These are phyloP conservation scores for Gryllus longicercus DNA, from an alignment of 2,888 invertebrate genomes.

Conservation along the genomic window DNA sequence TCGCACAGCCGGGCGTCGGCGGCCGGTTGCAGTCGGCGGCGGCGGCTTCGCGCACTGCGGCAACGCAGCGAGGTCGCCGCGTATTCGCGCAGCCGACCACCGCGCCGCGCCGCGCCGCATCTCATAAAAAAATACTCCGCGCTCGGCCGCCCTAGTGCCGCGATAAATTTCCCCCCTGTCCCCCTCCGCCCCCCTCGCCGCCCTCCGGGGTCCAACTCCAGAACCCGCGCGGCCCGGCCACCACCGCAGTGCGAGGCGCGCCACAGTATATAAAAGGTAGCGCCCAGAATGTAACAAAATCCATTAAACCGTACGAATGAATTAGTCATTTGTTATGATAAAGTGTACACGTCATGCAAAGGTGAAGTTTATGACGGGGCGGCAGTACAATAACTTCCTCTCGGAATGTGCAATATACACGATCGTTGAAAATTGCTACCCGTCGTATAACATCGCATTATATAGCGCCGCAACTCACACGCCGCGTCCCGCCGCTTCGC, in stretches of 20 bases:
- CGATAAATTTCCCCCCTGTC: not conserved
- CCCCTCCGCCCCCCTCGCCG: not conserved
- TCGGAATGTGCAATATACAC: slow-evolving; percentile 9
- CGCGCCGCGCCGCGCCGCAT: not conserved
- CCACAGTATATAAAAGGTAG: slow-evolving; percentile 5
- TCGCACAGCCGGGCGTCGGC: no score
- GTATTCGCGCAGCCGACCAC: no score
- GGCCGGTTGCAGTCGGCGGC: no score
- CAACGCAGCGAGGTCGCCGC: no score
- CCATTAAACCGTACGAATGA: not conserved
- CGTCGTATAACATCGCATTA: not conserved
- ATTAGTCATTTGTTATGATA: slow-evolving; percentile 10
- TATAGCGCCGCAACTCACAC: not conserved
- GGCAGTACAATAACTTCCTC: not conserved
- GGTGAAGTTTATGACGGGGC: slow-evolving; percentile 5
- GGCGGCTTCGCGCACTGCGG: no score
- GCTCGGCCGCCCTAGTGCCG: not conserved
- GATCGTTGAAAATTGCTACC: slow-evolving; percentile 8
- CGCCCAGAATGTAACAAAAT: not conserved
- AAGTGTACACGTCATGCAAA: not conserved
- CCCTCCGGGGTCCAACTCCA: not conserved
- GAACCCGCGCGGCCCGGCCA: not conserved
- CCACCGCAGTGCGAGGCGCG: not conserved
- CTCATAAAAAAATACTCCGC: slow-evolving; percentile 11
- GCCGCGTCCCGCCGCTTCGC: not conserved